These are phyloP conservation scores for Tyria jacobaeae DNA, from an alignment of 2,888 invertebrate species.

Conservation along the genomic window DNA sequence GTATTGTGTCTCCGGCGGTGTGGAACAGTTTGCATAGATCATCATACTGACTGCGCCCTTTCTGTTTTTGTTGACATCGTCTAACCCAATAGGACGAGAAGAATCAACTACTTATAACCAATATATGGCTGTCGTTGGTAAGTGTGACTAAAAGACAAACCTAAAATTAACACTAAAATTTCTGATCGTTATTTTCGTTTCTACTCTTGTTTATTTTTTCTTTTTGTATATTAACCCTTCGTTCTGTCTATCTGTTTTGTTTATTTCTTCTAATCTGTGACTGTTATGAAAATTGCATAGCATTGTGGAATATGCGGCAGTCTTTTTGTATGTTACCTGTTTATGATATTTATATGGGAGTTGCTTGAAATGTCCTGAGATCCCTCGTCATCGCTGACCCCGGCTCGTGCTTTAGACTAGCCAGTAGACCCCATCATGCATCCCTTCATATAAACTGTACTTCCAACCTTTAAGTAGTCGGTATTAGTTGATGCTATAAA, in stretches of 20 bases:
- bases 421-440: constrained; percentile 74
- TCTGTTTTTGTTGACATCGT: constrained; percentile 90
- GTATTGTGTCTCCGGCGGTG: constrained; percentile 74
- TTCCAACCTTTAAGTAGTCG: constrained; percentile 26
- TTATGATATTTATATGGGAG: constrained; percentile 65
- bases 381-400: constrained; percentile 63
- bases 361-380: constrained; percentile 66
- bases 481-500: constrained; percentile 24
- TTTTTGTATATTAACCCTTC: constrained; percentile 56
- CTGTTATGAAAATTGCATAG: constrained; percentile 82
- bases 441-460: constrained; percentile 65
- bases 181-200: constrained; percentile 72
- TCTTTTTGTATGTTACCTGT: constrained; percentile 60
- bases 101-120: constrained; percentile 97
- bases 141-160: constrained; percentile 89
- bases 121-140: constrained; percentile 98
- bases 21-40: constrained; percentile 77
- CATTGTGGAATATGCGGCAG: constrained; percentile 86
- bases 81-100: constrained; percentile 96
- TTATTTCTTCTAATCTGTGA: constrained; percentile 70
- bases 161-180: constrained; percentile 85
- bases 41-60: constrained; percentile 86
- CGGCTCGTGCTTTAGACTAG: constrained; percentile 72
- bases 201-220: constrained; percentile 64
- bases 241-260: constrained; percentile 57